A percentile compares a stretch with the other conserved stretches of the same genome.
These are phyloP conservation scores for Aphodius granarius DNA, from an alignment of 2,888 invertebrate genomes.

Conservation along the genomic window DNA sequence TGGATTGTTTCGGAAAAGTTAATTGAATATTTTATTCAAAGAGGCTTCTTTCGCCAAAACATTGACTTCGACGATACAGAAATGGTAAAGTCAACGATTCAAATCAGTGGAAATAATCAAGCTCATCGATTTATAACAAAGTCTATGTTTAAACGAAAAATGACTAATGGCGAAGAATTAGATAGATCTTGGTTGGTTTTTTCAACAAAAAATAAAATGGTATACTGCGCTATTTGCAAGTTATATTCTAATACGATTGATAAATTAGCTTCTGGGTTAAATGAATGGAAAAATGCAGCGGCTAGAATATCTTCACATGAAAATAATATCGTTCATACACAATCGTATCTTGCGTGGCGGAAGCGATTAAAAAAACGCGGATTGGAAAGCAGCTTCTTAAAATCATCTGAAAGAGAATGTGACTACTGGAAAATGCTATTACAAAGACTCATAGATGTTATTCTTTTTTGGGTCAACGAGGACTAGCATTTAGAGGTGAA, in stretches of 20 bases:
- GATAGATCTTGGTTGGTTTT: background rate
- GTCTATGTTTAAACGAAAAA: background rate
- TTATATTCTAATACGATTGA: background rate
- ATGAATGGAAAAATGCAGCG: constrained; percentile 9
- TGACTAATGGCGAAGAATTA: background rate
- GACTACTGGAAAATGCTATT: constrained; percentile 39
- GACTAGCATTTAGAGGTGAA: constrained; percentile 31
- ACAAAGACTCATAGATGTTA: constrained; percentile 33
- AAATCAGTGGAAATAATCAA: background rate
- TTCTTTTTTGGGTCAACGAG: constrained; percentile 28
- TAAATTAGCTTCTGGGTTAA: background rate
- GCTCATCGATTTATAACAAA: background rate
- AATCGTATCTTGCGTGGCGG: background rate
- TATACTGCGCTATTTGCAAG: background rate
- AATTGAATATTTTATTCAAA: background rate
- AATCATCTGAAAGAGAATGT: constrained; percentile 24
- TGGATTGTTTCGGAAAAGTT: background rate
- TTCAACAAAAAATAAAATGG: background rate
- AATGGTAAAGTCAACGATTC: background rate
- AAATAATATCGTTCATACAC: background rate
- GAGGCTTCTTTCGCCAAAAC: background rate
- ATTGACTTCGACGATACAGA: background rate
- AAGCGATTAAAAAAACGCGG: background rate
- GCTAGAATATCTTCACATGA: background rate
- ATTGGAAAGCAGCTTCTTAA: background rate